Base-by-base conservation (phyloP, 2,888 invertebrate species). In the Eristalis pertinax region DNA sequence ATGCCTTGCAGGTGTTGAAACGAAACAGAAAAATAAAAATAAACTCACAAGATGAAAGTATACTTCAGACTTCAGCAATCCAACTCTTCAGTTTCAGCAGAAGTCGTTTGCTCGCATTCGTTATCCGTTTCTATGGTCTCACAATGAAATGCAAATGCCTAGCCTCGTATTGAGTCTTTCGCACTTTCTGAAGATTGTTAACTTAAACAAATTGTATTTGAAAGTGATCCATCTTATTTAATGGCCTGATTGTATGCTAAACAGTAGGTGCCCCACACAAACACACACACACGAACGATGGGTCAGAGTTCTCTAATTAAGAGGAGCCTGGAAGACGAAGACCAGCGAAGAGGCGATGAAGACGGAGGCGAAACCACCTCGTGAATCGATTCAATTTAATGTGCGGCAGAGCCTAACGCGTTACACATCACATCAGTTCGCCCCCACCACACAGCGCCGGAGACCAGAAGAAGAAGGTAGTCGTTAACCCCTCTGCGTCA, bases 201-300 rank as follows among this genome's bases (percentile, higher is more conserved):
- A 72, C 89, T 88, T 79, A 73, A 88, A 88, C 89, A 89, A 89
- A 86, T 89, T 89, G 88, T 89, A 89, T 89, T 89, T 89, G 88
- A 89, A 88, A 87, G 89, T 84, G 80, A 89, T 89, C 87, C 85
- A 88, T 89, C 88, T 89, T 88, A 75, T 88, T 89, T 89, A 89
- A 89, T 89, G 88, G 89, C 50, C 75, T 81, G 75, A 89, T 89
- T 89, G 89, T 89, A 89, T 89, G 89, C 84, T 89, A 89, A 89
- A 80, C 78, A 89, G 89, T 24, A 50, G 56, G 29, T 63, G 56
- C 76, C 60, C 10, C 29, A 32, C 50, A 73, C 69, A 64, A 29
- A 76, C 38, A 69, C 41, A 73, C 69, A 64, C 38, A 76, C 38
- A 69, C 41, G 22, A 24, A 19, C 15, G 15, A 11, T 41, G n/a